Evolutionary conservation across 2,888 invertebrate genomes (phyloP).

Genomic region (Nycteola revayana): DNA sequence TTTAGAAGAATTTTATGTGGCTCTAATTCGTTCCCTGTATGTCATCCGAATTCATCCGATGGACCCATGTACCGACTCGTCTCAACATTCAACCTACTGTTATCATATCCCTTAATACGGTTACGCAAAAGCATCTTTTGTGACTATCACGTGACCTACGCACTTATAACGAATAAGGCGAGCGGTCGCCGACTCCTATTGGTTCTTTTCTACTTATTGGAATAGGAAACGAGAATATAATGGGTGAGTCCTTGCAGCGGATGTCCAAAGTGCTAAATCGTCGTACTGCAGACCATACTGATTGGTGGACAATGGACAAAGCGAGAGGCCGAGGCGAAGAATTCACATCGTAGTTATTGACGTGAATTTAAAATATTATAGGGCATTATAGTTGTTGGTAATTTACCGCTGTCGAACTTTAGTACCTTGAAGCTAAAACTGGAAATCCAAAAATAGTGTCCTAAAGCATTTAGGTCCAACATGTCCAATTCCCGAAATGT

Average conservation of each 20-base stretch:
- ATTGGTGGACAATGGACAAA: slow-evolving; percentile 56
- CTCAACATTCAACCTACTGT: no score
- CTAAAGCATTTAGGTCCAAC: no score
- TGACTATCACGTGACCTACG: slow-evolving; percentile 28
- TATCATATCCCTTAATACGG: no score
- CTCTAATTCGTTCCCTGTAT: no score
- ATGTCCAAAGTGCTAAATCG: slow-evolving; percentile 57
- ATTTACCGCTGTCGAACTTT: background rate
- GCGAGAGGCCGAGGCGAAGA: slow-evolving; percentile 28
- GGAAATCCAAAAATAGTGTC: slow-evolving; percentile 14
- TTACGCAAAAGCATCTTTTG: background rate
- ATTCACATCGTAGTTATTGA: slow-evolving; percentile 30
- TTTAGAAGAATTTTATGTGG: no score
- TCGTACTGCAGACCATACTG: slow-evolving; percentile 44
- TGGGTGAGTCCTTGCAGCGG: slow-evolving; percentile 44
- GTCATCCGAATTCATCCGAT: no score
- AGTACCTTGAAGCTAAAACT: no score
- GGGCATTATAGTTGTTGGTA: slow-evolving; percentile 11
- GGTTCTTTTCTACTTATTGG: slow-evolving; percentile 28
- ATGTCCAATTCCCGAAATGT: no score
- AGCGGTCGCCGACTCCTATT: slow-evolving; percentile 20
- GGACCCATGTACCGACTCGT: no score
- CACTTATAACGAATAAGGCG: slow-evolving; percentile 21
- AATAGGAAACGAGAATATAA: slow-evolving; percentile 38
- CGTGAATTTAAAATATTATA: slow-evolving; percentile 9